These are phyloP conservation scores for Laspeyria flexula DNA, from an alignment of 2,888 invertebrate genomes.

Conservation along the genomic window DNA sequence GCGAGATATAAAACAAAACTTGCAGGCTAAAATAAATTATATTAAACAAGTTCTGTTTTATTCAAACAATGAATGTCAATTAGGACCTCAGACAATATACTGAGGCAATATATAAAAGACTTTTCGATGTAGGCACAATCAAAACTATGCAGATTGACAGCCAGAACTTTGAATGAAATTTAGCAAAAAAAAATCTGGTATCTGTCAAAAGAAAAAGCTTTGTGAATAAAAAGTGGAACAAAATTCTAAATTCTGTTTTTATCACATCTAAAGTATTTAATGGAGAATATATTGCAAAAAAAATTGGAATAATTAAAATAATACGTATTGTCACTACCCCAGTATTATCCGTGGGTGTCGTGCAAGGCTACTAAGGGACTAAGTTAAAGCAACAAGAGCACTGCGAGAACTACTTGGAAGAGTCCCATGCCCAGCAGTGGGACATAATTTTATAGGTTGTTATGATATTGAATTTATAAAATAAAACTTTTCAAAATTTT, in stretches of 20 bases:
- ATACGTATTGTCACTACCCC: too few species aligned
- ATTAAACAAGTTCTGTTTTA: neutral
- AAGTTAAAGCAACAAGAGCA: too few species aligned
- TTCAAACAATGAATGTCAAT: constrained; percentile 3
- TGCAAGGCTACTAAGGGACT: too few species aligned
- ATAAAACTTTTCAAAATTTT: too few species aligned
- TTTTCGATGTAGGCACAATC: constrained; percentile 17
- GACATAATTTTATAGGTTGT: too few species aligned
- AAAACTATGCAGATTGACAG: constrained; percentile 21
- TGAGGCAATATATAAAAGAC: constrained; percentile 3
- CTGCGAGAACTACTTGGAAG: too few species aligned
- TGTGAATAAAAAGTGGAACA: constrained; percentile 45
- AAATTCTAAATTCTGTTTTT: constrained; percentile 42
- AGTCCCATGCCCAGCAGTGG: too few species aligned
- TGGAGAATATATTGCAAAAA: neutral
- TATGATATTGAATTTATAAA: too few species aligned
- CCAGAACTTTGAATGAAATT: constrained; percentile 11
- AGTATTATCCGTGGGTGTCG: too few species aligned
- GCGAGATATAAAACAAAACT: neutral
- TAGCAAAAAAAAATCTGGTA: constrained; percentile 24
- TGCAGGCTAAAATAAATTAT: neutral
- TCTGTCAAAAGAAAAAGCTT: constrained; percentile 43
- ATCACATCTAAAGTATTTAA: constrained; percentile 25
- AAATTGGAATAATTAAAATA: too few species aligned
- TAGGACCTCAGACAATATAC: neutral